These are phyloP conservation scores for Chaetodon trifasciatus DNA, from an alignment of 2,797 vertebrate species.

Conservation along the genomic window DNA sequence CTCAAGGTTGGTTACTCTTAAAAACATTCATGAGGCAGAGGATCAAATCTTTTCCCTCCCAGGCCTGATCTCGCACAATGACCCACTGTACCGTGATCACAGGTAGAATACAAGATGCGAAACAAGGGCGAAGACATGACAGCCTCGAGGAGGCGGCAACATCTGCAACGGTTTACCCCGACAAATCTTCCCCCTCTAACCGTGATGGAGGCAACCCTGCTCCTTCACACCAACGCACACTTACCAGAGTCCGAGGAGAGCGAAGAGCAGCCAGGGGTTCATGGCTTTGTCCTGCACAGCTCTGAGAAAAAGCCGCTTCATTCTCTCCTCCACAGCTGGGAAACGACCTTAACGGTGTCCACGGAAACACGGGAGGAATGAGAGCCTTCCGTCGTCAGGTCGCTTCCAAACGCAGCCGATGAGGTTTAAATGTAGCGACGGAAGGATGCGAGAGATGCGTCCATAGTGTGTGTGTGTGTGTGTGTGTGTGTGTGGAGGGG, in stretches of 20 bases:
- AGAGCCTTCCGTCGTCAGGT: not conserved
- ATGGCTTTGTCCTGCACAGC: constrained; percentile 65
- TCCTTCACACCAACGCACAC: constrained; percentile 44
- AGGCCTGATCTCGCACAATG: not conserved
- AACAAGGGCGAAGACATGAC: not conserved
- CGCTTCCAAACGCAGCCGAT: constrained; percentile 16
- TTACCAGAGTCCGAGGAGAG: constrained; percentile 83
- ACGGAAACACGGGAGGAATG: not conserved
- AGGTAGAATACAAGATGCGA: not conserved
- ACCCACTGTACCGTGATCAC: not conserved
- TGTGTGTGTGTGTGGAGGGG: constrained; percentile 2
- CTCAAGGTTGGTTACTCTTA: not conserved
- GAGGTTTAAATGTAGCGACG: constrained; percentile 26
- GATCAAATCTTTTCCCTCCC: too few species aligned
- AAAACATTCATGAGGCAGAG: not conserved
- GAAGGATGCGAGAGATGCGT: constrained; percentile 19
- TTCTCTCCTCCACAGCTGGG: constrained; percentile 22
- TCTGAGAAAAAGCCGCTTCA: constrained; percentile 37
- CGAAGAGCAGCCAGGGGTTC: constrained; percentile 75
- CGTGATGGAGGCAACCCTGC: constrained; percentile 7
- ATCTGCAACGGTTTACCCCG: constrained; percentile 13
- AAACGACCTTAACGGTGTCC: not conserved
- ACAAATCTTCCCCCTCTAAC: not conserved
- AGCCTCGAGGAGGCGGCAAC: constrained; percentile 1
- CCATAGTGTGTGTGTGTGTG: constrained; percentile 30